These are phyloP conservation scores for Hoplodrina blanda DNA, from an alignment of 2,888 invertebrate species.

Conservation along the genomic window DNA sequence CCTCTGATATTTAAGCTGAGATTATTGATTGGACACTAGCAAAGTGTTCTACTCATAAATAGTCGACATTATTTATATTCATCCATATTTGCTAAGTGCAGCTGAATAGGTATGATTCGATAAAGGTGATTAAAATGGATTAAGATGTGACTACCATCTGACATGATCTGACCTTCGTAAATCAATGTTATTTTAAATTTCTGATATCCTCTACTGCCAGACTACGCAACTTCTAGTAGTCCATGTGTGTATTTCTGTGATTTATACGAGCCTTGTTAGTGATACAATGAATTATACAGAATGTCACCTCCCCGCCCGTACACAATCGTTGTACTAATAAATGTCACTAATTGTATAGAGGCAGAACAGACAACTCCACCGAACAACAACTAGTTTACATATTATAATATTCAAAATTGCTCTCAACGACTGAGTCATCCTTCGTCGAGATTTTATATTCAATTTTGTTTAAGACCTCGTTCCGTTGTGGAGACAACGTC, in stretches of 20 bases:
- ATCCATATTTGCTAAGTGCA: background rate
- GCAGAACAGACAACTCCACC: constrained; percentile 76
- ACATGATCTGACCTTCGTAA: background rate
- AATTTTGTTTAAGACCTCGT: constrained; percentile 79
- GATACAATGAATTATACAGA: constrained; percentile 51
- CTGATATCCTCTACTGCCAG: background rate
- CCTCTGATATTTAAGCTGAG: background rate
- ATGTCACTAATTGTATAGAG: constrained; percentile 86
- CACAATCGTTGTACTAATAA: constrained; percentile 85
- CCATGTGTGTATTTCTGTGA: constrained; percentile 22
- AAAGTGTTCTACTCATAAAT: background rate
- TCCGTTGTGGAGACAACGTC: constrained; percentile 52
- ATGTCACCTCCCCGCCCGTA: constrained; percentile 59
- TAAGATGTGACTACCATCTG: background rate
- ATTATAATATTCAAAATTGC: constrained; percentile 89
- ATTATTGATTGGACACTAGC: background rate
- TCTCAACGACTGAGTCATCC: constrained; percentile 87
- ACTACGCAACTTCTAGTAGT: constrained; percentile 7
- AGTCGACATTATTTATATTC: background rate
- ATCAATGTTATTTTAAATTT: background rate
- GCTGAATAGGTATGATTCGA: background rate
- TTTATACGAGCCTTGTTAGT: constrained; percentile 48
- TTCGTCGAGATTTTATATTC: constrained; percentile 81
- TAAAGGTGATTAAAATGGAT: background rate
- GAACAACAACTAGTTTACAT: constrained; percentile 87